Evolutionary conservation across 2,888 invertebrate genomes (phyloP).

Genomic region (Caenorhabditis sp.): DNA sequence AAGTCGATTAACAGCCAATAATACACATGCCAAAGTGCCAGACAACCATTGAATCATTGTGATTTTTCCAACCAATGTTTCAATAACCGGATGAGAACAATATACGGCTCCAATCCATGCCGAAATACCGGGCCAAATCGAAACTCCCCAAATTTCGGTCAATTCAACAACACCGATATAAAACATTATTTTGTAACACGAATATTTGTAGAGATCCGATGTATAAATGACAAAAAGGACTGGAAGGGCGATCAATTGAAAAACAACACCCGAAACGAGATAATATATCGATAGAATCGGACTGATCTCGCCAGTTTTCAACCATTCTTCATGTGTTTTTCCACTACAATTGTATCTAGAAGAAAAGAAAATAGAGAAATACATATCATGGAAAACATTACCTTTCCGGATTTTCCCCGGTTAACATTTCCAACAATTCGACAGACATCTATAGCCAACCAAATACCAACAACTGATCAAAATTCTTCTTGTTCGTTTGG

Average conservation of each 20-base stretch:
- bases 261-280: slow-evolving; percentile 6
- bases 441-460: too few species aligned
- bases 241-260: slow-evolving; percentile 12
- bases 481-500: too few species aligned
- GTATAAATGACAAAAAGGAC: neutral
- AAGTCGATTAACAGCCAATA: slow-evolving; percentile 17
- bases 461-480: too few species aligned
- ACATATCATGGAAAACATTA: too few species aligned
- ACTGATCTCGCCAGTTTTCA: slow-evolving; percentile 9
- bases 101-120: slow-evolving; percentile 16
- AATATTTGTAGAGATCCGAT: neutral
- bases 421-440: neutral
- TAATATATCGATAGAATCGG: slow-evolving; percentile 10
- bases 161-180: slow-evolving; percentile 22
- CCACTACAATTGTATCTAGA: slow-evolving; percentile 22
- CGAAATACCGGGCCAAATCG: slow-evolving; percentile 16
- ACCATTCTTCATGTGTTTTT: slow-evolving; percentile 10
- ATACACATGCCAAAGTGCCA: slow-evolving; percentile 10
- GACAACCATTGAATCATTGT: slow-evolving; percentile 36
- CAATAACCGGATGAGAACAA: slow-evolving; percentile 11
- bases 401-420: neutral
- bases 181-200: slow-evolving; percentile 16
- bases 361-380: too few species aligned
- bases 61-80: slow-evolving; percentile 16
- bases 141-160: slow-evolving; percentile 27